phyloP scores from a whole-genome alignment of 2,113 vertebrate genomes.

The Rhinoptilus africanus region DNA sequence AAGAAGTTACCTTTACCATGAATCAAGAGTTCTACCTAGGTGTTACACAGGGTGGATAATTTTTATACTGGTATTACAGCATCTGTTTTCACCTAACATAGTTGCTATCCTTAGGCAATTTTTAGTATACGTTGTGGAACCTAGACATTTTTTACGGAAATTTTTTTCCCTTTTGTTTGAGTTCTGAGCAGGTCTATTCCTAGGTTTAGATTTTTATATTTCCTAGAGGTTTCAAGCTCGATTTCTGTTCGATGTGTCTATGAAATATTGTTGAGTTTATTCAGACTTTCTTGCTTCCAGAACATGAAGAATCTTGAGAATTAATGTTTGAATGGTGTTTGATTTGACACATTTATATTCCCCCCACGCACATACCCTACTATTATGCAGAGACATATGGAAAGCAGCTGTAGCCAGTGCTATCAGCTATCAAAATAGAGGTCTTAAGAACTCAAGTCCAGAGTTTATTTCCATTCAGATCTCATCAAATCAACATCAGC shows the following conservation, averaged over 20 bases:
- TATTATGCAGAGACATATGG: background rate
- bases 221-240: background rate
- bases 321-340: background rate
- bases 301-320: background rate
- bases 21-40: background rate
- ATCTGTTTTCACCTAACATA: background rate
- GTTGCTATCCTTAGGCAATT: background rate
- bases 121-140: background rate
- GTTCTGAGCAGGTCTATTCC: background rate
- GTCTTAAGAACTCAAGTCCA: background rate
- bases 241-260: background rate
- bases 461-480: background rate
- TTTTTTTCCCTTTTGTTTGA: background rate
- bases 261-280: background rate
- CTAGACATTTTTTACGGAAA: background rate
- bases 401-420: conserved; percentile 40
- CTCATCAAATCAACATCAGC: background rate
- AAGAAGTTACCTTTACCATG: background rate
- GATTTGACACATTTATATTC: conserved; percentile 38
- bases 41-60: rapidly evolving
- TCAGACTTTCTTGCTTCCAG: background rate
- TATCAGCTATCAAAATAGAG: conserved; percentile 5
- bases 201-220: background rate
- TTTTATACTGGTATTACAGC: background rate
- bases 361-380: background rate